These are phyloP conservation scores for Aricia artaxerxes DNA, from an alignment of 2,888 invertebrate genomes.

Conservation along the genomic window DNA sequence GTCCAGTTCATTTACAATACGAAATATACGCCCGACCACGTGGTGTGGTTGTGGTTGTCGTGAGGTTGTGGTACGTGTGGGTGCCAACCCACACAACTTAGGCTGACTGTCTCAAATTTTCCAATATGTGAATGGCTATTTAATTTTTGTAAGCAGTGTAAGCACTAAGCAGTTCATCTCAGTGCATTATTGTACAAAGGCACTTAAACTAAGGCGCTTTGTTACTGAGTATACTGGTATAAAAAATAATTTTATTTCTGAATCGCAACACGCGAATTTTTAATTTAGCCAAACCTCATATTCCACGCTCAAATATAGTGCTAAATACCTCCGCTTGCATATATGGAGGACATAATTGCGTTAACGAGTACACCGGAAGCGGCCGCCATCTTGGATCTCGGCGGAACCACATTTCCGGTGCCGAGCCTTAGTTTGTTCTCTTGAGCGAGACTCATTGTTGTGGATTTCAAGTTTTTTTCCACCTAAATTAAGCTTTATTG, in stretches of 20 bases:
- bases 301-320: conserved; percentile 16
- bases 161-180: too few species aligned
- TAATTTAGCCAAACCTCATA: conserved; percentile 9
- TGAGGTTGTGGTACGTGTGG: too few species aligned
- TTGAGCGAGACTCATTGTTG: conserved; percentile 34
- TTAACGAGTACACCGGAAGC: conserved; percentile 42
- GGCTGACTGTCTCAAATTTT: too few species aligned
- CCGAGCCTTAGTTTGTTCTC: conserved; percentile 31
- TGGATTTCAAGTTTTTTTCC: conserved; percentile 23
- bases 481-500: background rate
- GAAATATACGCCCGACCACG: too few species aligned
- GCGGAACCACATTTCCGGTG: conserved; percentile 43
- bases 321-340: conserved; percentile 22
- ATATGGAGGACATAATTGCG: conserved; percentile 40
- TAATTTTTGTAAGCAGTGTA: too few species aligned
- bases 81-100: too few species aligned
- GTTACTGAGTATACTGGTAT: background rate
- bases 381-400: conserved; percentile 42
- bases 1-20: too few species aligned
- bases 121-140: too few species aligned
- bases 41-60: too few species aligned
- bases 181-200: background rate
- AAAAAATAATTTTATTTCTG: background rate
- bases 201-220: background rate
- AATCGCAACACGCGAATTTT: background rate